These are phyloP conservation scores for Volucella zonaria DNA, from an alignment of 2,888 invertebrate species.

Conservation along the genomic window DNA sequence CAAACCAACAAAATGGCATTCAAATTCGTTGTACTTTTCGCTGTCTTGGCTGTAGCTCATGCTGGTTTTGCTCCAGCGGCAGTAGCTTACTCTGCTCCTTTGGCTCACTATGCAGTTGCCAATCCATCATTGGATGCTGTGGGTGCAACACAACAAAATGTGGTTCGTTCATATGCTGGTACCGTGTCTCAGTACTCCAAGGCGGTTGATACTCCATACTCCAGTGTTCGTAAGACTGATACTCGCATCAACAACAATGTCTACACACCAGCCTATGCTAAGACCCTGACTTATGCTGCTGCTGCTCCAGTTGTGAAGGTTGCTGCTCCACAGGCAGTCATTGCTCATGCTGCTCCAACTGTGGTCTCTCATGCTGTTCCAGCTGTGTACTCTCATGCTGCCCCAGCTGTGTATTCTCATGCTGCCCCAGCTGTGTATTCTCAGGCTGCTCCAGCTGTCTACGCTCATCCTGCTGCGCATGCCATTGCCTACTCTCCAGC, in stretches of 20 bases:
- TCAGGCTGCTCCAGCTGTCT: conserved; percentile 77
- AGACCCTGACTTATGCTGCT: conserved; percentile 78
- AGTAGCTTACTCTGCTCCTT: conserved; percentile 74
- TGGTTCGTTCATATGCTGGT: conserved; percentile 83
- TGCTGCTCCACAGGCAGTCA: conserved; percentile 71
- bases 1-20: conserved; percentile 77
- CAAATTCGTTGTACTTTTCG: conserved; percentile 85
- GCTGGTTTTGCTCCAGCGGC: conserved; percentile 83
- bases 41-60: conserved; percentile 86
- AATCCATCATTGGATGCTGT: conserved; percentile 78
- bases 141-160: conserved; percentile 83
- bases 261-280: conserved; percentile 81
- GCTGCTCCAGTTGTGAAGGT: conserved; percentile 76
- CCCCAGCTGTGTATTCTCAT: conserved; percentile 72
- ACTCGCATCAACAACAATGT: conserved; percentile 85
- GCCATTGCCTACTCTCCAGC: conserved; percentile 83
- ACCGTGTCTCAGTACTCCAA: conserved; percentile 84
- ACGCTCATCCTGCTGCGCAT: conserved; percentile 49
- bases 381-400: conserved; percentile 61
- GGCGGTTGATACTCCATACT: conserved; percentile 84
- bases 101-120: conserved; percentile 76
- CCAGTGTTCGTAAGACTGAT: conserved; percentile 84
- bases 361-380: conserved; percentile 78
- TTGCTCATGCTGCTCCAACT: conserved; percentile 75
- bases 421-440: conserved; percentile 76